Percentiles rank a stretch among this genome's conserved stretches.
These are phyloP conservation scores for Willisornis vidua DNA, from an alignment of 2,113 vertebrate species.

Conservation along the genomic window DNA sequence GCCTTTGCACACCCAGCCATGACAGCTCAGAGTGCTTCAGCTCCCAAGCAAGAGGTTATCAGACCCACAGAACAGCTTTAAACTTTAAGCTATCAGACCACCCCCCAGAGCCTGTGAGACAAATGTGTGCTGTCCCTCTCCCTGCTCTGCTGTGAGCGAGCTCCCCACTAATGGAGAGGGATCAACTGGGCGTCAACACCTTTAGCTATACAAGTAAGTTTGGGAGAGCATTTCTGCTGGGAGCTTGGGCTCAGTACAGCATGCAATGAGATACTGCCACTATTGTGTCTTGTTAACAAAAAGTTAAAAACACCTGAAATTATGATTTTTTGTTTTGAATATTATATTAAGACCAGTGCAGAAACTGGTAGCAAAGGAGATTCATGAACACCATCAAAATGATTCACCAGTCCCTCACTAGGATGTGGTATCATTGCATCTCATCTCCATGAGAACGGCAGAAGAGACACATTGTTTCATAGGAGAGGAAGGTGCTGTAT, in stretches of 20 bases:
- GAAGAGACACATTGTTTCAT: constrained; percentile 15
- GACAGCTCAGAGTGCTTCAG: not conserved
- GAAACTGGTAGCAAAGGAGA: constrained; percentile 32
- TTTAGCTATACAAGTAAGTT: not conserved
- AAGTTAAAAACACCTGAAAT: not conserved
- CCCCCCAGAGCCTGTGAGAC: not conserved
- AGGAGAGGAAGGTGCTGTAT: not conserved
- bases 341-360: not conserved
- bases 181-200: not conserved
- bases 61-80: not conserved
- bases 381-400: constrained; percentile 36
- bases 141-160: rapidly evolving
- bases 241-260: not conserved
- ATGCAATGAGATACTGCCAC: not conserved
- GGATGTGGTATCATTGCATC: constrained; percentile 26
- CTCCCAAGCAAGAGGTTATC: not conserved
- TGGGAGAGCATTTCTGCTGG: not conserved
- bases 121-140: rapidly evolving
- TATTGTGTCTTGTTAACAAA: not conserved
- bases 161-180: not conserved
- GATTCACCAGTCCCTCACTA: constrained; percentile 41
- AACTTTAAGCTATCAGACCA: not conserved
- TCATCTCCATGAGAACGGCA: constrained; percentile 36
- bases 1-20: not conserved
- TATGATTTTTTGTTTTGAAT: not conserved